Conservation (phyloP, 2,888 invertebrate genomes). For the Atrina japonica region DNA sequence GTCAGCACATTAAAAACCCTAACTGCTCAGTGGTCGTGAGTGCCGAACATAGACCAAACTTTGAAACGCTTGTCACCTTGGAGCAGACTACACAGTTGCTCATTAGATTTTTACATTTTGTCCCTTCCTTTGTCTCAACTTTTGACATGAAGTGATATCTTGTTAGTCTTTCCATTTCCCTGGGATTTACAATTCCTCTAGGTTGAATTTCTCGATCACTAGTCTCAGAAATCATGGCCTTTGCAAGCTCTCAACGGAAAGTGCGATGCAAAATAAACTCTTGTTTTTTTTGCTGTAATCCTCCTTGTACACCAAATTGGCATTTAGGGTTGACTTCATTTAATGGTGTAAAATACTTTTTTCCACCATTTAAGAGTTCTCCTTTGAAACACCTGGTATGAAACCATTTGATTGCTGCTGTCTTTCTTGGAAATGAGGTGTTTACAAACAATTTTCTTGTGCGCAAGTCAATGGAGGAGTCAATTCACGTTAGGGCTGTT, state of each 20-base stretch:
- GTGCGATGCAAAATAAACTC: conserved; percentile 10
- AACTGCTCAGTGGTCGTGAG: too few species aligned
- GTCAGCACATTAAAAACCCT: too few species aligned
- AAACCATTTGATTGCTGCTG: conserved; percentile 43
- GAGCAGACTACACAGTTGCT: conserved; percentile 16
- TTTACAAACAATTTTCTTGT: too few species aligned
- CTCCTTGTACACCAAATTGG: conserved; percentile 37
- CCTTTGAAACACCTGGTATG: conserved; percentile 33
- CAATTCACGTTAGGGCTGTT: too few species aligned
- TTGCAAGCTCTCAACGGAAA: conserved; percentile 12
- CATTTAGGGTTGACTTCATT: conserved; percentile 25
- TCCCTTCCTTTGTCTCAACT: conserved; percentile 14
- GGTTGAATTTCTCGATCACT: not conserved
- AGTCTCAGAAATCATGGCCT: conserved; percentile 10
- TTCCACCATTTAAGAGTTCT: conserved; percentile 51
- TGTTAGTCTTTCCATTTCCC: conserved; percentile 7
- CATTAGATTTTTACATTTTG: conserved; percentile 9
- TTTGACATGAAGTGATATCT: conserved; percentile 15
- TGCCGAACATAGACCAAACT: too few species aligned
- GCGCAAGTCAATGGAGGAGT: too few species aligned
- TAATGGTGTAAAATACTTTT: conserved; percentile 41
- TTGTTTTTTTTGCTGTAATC: conserved; percentile 1
- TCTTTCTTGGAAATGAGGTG: too few species aligned
- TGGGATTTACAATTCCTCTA: not conserved
- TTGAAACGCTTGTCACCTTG: conserved; percentile 10